Base-by-base conservation (phyloP, 2,888 invertebrate species). In the Galerucella nymphaeae region DNA sequence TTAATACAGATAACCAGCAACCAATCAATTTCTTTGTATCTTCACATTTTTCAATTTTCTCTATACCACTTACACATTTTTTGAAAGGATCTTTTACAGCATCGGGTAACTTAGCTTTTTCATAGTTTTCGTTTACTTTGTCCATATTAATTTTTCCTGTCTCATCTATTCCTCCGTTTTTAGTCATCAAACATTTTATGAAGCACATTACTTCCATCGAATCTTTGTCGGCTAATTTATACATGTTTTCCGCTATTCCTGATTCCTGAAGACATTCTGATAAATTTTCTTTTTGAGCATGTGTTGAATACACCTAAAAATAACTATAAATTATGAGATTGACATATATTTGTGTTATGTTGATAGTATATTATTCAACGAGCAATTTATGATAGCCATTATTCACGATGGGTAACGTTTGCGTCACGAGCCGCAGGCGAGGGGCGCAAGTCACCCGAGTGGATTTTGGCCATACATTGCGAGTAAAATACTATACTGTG, bases 1-100 rank as follows among this genome's bases (percentile, higher is more conserved):
- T 16, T 1, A 38, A n/a, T 41, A 23, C 57, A 23, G 11, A 6
- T 8, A 8, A 5, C 8, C 58, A 0, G 41, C 72, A 72, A 13
- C 23, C 18, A 13, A 38, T 16, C 18, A 65, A 2, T 48, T 69
- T 58, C 16, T 2, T 11, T 4, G 66, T 42, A 63, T 73, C 73
- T 14, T 70, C 72, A 41, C 72, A 72, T 8, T 41, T 45, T 10
- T 65, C 55, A 38, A 72, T 45, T 61, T 68, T 69, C 5, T 50
- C 42, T 11, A 62, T 14, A 5, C 11, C 53, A 38, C 9, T 10
- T 2, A 62, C 1, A 53, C 70, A 70, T 38, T 53, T 57, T 64
- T 64, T 70, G 20, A 41, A 62, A 42, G 16, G 1, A 50, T 50
- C 23, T 64, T 64, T 64, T 50, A 5, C 8, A 10, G 23, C 5